Evolutionary conservation across 1,140 invertebrate genomes (phyloP).

Genomic region (Aphidius ervi): DNA sequence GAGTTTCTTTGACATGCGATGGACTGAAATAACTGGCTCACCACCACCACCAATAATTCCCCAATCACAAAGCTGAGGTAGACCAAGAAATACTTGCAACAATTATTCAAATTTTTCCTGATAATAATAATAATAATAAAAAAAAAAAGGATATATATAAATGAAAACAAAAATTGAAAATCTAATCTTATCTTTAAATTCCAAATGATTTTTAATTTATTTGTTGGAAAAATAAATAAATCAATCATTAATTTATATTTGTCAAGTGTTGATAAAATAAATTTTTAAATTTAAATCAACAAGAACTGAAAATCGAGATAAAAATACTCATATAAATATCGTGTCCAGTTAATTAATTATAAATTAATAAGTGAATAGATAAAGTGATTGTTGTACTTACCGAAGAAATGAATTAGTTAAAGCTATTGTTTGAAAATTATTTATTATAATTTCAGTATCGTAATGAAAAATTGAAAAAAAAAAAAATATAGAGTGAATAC

Average conservation of each 20-base stretch:
- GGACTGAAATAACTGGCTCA: conserved; percentile 63
- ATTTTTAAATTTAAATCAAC: neutral
- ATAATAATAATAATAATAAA: neutral
- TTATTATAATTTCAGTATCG: no score
- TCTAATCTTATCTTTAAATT: neutral
- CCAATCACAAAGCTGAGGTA: conserved; percentile 51
- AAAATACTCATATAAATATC: conserved; percentile 3
- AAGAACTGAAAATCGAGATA: conserved; percentile 4
- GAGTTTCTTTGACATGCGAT: conserved; percentile 85
- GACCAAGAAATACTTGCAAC: conserved; percentile 51
- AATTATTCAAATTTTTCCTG: conserved; percentile 51
- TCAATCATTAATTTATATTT: neutral
- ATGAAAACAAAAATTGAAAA: neutral
- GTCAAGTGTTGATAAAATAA: neutral
- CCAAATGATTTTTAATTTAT: conserved; percentile 2
- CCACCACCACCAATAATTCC: conserved; percentile 39
- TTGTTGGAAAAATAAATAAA: no score
- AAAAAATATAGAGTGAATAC: neutral
- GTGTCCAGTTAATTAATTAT: neutral
- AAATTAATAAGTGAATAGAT: neutral
- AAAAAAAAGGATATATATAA: conserved; percentile 4
- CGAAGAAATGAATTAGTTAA: neutral
- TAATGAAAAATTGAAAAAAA: neutral
- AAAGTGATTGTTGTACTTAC: neutral
- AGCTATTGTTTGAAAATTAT: no score